phyloP scores from a whole-genome alignment of 2,113 vertebrate genomes.

The Rattus rattus region DNA sequence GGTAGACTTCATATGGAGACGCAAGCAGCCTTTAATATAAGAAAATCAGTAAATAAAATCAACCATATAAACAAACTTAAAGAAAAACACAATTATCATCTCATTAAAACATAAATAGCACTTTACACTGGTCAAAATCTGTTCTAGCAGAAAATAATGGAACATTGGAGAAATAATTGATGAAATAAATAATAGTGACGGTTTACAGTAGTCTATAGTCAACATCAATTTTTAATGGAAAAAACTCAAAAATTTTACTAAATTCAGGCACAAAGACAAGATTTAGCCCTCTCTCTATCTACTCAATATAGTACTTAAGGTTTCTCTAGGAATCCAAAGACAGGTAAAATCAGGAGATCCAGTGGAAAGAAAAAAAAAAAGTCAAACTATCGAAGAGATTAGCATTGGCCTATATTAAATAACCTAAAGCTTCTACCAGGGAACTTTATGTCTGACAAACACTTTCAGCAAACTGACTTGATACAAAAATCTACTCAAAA shows the following conservation, averaged over 20 bases:
- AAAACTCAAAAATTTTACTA: neutral
- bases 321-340: neutral
- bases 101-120: neutral
- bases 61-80: neutral
- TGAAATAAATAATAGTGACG: neutral
- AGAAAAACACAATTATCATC: neutral
- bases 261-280: neutral
- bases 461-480: neutral
- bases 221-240: neutral
- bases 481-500: neutral
- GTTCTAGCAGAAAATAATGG: too few relatives aligned
- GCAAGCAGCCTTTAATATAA: neutral
- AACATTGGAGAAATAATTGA: neutral
- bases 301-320: neutral
- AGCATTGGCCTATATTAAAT: neutral
- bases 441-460: neutral
- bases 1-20: neutral
- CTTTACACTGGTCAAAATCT: neutral
- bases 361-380: neutral
- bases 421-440: neutral
- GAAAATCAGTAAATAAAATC: neutral
- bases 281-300: neutral
- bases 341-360: neutral
- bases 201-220: neutral
- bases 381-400: too few relatives aligned